Evolutionary conservation across 2,797 vertebrate genomes (phyloP), one percentile per base, ranked within the genome.

Genomic region (Sorex maritimensis): DNA sequence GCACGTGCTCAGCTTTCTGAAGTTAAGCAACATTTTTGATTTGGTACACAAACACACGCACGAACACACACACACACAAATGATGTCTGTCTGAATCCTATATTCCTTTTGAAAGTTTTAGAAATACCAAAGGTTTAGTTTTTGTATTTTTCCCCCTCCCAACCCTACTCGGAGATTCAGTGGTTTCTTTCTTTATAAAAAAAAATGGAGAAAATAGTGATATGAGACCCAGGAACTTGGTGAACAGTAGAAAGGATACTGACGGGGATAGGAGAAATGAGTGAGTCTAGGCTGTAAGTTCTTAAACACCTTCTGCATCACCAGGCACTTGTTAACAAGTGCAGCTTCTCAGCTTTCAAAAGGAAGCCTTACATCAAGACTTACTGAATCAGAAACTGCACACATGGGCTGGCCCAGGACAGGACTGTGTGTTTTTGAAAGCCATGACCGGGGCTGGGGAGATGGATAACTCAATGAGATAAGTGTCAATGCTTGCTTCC

Each of bases 341-440:
- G 19, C 3, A 26, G 5, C 12, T 26, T 81, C 21, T 80, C 67
- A 38, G 72, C 2, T 86, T 79, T 10, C 23, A 30, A 15, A 30
- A 58, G 17, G 55, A 58, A 58, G 55, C 14, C 15, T 58, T 58
- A 19, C 15, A 58, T 23, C 49, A 11, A 92, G 17, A 71, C 14
- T 10, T 49, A 52, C 23, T 74, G 30, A 89, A 14, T 69, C 2
- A 67, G 55, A 73, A 91, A 58, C 55, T 93, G 10, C 58, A 6
- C 49, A 21, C 4, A 6, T 10, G 8, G 28, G 6, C 5, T 10
- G 10, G 34, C 34, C 17, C 17, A 46, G 8, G 23, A 44, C 46
- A 73, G 15, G 55, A 77, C 58, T 69, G 10, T 3, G 5, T 73
- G 8, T 7, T 77, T 95, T 87, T 89, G 24, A 82, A 86, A 95